These are phyloP conservation scores for Metallyticus violacea DNA, from an alignment of 2,888 invertebrate species.

Conservation along the genomic window DNA sequence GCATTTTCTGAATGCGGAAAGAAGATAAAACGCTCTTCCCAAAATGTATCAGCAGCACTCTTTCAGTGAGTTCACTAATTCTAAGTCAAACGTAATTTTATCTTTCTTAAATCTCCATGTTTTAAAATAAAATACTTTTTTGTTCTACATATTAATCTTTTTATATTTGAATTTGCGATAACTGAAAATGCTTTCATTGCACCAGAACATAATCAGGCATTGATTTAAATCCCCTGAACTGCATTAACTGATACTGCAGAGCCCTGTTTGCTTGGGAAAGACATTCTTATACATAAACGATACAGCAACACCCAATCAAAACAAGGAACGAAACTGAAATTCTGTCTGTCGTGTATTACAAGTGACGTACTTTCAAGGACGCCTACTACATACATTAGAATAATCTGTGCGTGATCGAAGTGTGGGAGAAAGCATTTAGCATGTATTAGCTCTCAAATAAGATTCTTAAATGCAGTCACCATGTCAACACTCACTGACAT, in stretches of 20 bases:
- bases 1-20: too few species aligned
- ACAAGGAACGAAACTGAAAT: neutral
- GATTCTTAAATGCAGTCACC: neutral
- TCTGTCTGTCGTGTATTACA: neutral
- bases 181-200: too few species aligned
- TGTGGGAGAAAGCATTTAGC: neutral
- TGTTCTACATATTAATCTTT: too few species aligned
- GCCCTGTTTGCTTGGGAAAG: neutral
- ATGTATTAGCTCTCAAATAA: neutral
- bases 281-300: neutral
- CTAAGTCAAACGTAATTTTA: too few species aligned
- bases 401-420: conserved; percentile 5
- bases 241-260: neutral
- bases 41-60: too few species aligned
- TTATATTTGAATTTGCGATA: too few species aligned
- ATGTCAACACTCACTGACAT: neutral
- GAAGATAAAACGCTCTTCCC: too few species aligned
- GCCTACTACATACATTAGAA: neutral
- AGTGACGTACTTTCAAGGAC: neutral
- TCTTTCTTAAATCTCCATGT: too few species aligned
- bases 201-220: too few species aligned
- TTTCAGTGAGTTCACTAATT: neutral
- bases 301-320: too few species aligned
- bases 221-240: too few species aligned
- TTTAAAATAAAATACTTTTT: too few species aligned